A percentile compares a stretch with the other conserved stretches of the same genome.
Conservation (phyloP, 2,113 vertebrate species). For the Corythoichthys haematopterus region DNA sequence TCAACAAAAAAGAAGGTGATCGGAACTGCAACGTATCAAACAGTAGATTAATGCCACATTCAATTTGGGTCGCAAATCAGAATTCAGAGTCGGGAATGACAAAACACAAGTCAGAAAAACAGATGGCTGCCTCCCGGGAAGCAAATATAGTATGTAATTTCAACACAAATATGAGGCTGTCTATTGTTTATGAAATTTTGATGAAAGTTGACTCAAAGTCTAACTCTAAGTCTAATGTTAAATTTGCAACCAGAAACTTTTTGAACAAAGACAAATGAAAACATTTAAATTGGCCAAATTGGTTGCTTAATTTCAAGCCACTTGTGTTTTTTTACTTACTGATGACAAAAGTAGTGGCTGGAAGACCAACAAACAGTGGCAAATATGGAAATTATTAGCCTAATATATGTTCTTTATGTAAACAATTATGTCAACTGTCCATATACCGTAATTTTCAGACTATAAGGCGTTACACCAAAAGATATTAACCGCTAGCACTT, state of each 20-base stretch:
- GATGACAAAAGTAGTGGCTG: no score
- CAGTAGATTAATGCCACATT: background rate
- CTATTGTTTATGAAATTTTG: background rate
- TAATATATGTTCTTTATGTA: no score
- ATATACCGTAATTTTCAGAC: no score
- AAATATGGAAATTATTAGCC: no score
- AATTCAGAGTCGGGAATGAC: background rate
- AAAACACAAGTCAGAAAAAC: background rate
- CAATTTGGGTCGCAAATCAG: background rate
- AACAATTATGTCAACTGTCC: no score
- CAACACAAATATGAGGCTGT: background rate
- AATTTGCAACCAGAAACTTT: background rate
- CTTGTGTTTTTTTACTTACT: no score
- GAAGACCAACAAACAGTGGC: no score
- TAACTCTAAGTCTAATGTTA: background rate
- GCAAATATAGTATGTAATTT: background rate
- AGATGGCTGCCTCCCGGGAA: background rate
- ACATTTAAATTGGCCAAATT: no score
- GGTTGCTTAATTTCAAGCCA: no score
- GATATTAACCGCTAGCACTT: no score
- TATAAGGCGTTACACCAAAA: no score
- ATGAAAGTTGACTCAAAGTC: background rate
- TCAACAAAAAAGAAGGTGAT: background rate
- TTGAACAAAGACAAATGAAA: no score
- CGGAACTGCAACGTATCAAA: background rate